Evolutionary conservation across 2,797 vertebrate species (phyloP), one percentile per base, ranked within the genome.

Genomic region (Periparus ater): DNA sequence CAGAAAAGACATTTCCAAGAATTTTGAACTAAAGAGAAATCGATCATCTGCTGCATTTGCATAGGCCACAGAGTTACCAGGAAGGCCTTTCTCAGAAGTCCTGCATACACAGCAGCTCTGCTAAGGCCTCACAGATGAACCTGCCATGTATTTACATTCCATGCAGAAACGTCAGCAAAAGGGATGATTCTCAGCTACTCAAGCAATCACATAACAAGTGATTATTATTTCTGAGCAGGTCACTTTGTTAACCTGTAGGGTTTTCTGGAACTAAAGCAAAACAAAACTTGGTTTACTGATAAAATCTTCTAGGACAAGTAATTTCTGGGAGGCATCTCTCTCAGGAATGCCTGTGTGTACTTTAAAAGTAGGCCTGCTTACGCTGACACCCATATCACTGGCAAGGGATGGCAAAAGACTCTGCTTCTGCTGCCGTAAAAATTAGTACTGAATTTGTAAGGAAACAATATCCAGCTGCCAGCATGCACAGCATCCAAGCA

Each of bases 231-330:
- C 62, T 89, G 27, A 92, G 54, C 55, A 81, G 19, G 36, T 57
- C 51, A 84, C 36, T 62, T 21, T 10, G 14, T 48, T 78, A 72
- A 88, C 62, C 60, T 81, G 23, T 21, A 67, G 13, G 10, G 20
- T 85, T 91, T 89, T 88, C 77, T 76, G 80, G 58, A 96, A 92
- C 44, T 34, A 91, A 83, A 30, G 73, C 70, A 85, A 78, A 93
- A 77, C 6, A 3, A 3, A 30, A 91, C 53, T 23, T 73, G 17
- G n/a, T 70, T 91, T 72, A 62, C 54, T 18, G 60, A 88, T 54
- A 91, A 88, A 77, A 88, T 75, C 53, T 71, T 83, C 54, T 29
- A 89, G 29, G 21, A 89, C 8, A 36, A 93, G 85, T 68, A 55
- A 62, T 75, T 95, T 88, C 68, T 65, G 80, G 34, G n/a, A 89